Base-by-base conservation (phyloP, 2,888 invertebrate species). In the Cartodere bifasciata region DNA sequence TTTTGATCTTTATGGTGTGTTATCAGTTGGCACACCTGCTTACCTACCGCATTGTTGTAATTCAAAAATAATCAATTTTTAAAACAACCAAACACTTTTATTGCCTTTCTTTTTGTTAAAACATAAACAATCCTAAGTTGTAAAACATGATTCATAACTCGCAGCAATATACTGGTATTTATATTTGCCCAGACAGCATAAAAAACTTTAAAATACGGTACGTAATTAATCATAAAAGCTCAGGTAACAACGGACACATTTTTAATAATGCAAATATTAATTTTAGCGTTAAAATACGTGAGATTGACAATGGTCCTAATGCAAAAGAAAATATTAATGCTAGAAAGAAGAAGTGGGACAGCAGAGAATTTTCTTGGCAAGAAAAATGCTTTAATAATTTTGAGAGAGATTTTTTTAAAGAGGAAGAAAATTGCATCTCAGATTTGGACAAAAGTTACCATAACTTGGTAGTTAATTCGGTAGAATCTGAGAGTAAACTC, bases 301-400 rank as follows among this genome's bases (percentile, higher is more conserved):
- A n/a, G n/a, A n/a, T n/a, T n/a, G n/a, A n/a, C n/a, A n/a, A n/a
- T n/a, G n/a, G n/a, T n/a, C n/a, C n/a, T n/a, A n/a, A n/a, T n/a
- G n/a, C n/a, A n/a, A n/a, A n/a, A n/a, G n/a, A n/a, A n/a, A n/a
- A n/a, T n/a, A n/a, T n/a, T n/a, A n/a, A n/a, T n/a, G n/a, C n/a
- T n/a, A n/a, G n/a, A n/a, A n/a, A n/a, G n/a, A n/a, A n/a, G n/a
- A 37, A 43, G 31, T 45, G 48, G 45, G 46, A 51, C 30, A 39
- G 41, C 21, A 53, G 61, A 34, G 48, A 40, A 23, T 72, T 83
- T 39, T 53, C 56, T 41, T 84, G 84, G 84, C 83, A 84, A 52
- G 68, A 81, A 48, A 84, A 83, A 58, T 54, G 67, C 1, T 73
- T 80, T 34, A 74, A 75, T 39, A 56, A 60, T 5, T 60, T 58